Evolutionary conservation across 92 coral and sea anemone genomes (phyloP).

Genomic region (Montipora capitata): DNA sequence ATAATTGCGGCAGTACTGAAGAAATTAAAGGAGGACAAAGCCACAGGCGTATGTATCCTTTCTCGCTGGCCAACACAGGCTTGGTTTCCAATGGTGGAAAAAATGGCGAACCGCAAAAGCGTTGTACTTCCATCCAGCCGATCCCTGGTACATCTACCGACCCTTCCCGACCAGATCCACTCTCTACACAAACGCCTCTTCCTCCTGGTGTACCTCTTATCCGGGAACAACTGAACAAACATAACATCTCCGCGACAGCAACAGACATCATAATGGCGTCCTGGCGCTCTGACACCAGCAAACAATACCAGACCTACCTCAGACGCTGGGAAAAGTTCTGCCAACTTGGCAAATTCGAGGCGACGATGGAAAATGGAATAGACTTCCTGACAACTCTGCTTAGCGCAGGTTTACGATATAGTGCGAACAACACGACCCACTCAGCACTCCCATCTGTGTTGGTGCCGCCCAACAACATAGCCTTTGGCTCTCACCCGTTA

Average conservation of each 20-base stretch:
- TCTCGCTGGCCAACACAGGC: slow-evolving; percentile 42
- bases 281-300: slow-evolving; percentile 52
- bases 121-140: neutral
- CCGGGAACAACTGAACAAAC: neutral
- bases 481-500: slow-evolving; percentile 63
- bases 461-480: slow-evolving; percentile 5
- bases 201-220: neutral
- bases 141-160: slow-evolving; percentile 3
- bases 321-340: slow-evolving; percentile 51
- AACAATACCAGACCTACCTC: slow-evolving; percentile 57
- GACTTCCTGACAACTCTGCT: slow-evolving; percentile 32
- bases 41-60: slow-evolving; percentile 3
- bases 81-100: slow-evolving; percentile 16
- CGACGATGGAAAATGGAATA: slow-evolving; percentile 48
- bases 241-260: slow-evolving; percentile 1
- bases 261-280: slow-evolving; percentile 65
- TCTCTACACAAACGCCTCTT: neutral
- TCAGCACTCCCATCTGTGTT: slow-evolving; percentile 36
- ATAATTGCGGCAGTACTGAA: slow-evolving; percentile 18
- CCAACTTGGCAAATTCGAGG: slow-evolving; percentile 16
- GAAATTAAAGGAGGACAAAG: slow-evolving; percentile 28
- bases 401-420: slow-evolving; percentile 23
- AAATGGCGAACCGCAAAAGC: slow-evolving; percentile 2
- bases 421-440: slow-evolving; percentile 38
- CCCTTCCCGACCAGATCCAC: neutral